A percentile compares a stretch with the other conserved stretches of the same genome.
phyloP scores from a whole-genome alignment of 2,113 vertebrate genomes.

The Chascanopsetta lugubris region DNA sequence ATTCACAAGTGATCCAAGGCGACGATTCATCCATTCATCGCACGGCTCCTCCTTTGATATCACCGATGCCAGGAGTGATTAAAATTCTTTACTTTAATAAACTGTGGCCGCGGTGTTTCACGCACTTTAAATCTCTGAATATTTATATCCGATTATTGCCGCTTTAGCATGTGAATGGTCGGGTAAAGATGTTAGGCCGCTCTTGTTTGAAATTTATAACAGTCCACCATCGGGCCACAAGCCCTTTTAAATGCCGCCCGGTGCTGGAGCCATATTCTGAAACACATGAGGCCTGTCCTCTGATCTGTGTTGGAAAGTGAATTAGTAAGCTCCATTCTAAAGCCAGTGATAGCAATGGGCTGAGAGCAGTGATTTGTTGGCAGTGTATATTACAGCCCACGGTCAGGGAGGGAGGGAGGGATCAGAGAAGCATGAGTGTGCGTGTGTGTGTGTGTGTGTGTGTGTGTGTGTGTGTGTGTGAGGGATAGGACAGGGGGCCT shows the following conservation, averaged over 20 bases:
- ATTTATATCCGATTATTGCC: conserved; percentile 43
- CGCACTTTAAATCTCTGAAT: conserved; percentile 44
- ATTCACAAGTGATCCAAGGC: conserved; percentile 37
- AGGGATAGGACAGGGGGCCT: conserved; percentile 67
- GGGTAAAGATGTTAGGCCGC: conserved; percentile 47
- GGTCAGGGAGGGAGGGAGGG: conserved; percentile 66
- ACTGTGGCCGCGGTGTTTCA: conserved; percentile 23
- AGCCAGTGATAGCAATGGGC: conserved; percentile 72
- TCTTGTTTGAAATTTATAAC: conserved; percentile 67
- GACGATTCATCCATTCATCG: conserved; percentile 50
- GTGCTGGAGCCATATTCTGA: conserved; percentile 70
- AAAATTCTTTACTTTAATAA: conserved; percentile 50
- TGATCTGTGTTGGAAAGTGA: conserved; percentile 79
- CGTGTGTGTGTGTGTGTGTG: conserved; percentile 46
- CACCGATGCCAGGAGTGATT: conserved; percentile 52
- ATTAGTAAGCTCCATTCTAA: conserved; percentile 76
- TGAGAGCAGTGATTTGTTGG: conserved; percentile 79
- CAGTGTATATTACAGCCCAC: conserved; percentile 77
- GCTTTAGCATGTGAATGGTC: conserved; percentile 48
- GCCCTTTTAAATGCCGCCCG: conserved; percentile 55
- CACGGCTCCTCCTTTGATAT: conserved; percentile 41
- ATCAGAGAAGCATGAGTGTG: conserved; percentile 41
- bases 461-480: conserved; percentile 39
- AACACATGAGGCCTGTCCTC: conserved; percentile 79
- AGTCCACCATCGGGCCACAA: conserved; percentile 68